Evolutionary conservation across 2,888 invertebrate genomes (phyloP), one percentile per base, ranked within the genome.

Genomic region (Ecdyonurus torrentis): DNA sequence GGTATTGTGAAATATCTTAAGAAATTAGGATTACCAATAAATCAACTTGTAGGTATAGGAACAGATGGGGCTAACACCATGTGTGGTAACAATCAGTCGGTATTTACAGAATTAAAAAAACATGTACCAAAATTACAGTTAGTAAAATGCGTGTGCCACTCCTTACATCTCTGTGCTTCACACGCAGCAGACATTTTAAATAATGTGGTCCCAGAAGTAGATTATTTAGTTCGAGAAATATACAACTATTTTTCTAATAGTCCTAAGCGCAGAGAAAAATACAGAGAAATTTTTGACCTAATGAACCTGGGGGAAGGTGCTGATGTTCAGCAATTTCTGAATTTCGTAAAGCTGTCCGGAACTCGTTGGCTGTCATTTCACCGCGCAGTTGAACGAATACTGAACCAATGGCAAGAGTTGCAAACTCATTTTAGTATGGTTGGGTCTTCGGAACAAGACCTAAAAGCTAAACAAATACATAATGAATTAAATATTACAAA

Each of bases 31-130:
- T 70, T 71, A 24, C 70, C 70, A 23, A 53, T 69, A 53, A 60
- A 67, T 63, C 72, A 73, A 55, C 65, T 73, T 23, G 67, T 74
- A n/a, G 72, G 72, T 3, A 73, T 74, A 67, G 71, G 66, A 1
- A 69, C 71, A 3, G 71, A 72, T 63, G 72, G 72, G 0, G 72
- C 71, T 20, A 72, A 72, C 63, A 67, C 67, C 7, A 73, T 72
- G 72, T 69, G 72, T 24, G 72, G 71, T 0, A 25, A 65, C 63
- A 64, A 69, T 20, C 70, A 72, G 62, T 72, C 71, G 1, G 71
- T 73, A 1, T 69, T 69, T 15, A 66, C 66, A 22, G 67, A 69
- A 59, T 67, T 73, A 24, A 69, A 67, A 66, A 61, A 66, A 66
- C 25, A 60, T 25, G 65, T 68, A 61, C 72, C 71, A 7, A 67